Percentiles rank a stretch among this genome's conserved stretches.
phyloP scores from a whole-genome alignment of 2,113 vertebrate genomes.

The Onychostoma macrolepis region DNA sequence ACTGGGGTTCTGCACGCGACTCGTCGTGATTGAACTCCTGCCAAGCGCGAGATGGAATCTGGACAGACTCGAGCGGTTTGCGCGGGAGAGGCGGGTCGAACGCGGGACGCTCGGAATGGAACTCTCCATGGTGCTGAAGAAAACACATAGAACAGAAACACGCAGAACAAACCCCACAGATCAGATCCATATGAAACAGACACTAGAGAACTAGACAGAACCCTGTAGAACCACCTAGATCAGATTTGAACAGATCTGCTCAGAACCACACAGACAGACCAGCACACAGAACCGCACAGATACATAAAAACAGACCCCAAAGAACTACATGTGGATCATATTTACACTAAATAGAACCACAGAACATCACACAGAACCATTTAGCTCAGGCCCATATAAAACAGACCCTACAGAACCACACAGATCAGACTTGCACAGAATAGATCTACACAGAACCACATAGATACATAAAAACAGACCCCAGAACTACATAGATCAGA shows the following conservation, averaged over 20 bases:
- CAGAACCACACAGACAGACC: too few species aligned
- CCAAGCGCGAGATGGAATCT: not conserved
- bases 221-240: too few species aligned
- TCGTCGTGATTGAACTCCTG: constrained; percentile 6
- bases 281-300: too few species aligned
- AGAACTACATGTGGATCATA: too few species aligned
- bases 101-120: not conserved
- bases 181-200: not conserved
- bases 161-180: not conserved
- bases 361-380: not conserved
- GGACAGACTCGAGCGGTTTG: not conserved
- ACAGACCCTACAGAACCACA: not conserved
- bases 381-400: not conserved
- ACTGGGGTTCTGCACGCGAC: not conserved
- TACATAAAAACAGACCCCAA: too few species aligned
- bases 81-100: not conserved
- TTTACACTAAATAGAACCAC: too few species aligned
- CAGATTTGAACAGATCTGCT: too few species aligned
- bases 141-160: not conserved
- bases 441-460: too few species aligned
- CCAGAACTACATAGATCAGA: not conserved
- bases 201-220: too few species aligned
- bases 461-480: too few species aligned
- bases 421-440: not conserved
- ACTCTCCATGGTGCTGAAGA: constrained; percentile 52